Evolutionary conservation across 2,797 vertebrate species (phyloP).

Genomic region (Myotis pilosus): DNA sequence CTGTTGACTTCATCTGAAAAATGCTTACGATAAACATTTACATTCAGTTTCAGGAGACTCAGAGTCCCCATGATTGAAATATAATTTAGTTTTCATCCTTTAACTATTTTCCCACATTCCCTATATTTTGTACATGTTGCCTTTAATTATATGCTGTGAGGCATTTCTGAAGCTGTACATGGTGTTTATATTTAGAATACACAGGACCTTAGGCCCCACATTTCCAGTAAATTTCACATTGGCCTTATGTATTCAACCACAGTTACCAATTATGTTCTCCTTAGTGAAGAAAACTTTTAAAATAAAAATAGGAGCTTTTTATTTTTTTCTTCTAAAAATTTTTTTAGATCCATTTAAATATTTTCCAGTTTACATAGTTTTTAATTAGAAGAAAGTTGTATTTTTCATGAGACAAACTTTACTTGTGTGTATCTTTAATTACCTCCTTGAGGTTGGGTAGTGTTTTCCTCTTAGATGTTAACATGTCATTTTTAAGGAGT

Average conservation of each 20-base stretch:
- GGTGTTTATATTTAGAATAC: background rate
- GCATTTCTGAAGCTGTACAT: background rate
- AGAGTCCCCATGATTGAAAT: background rate
- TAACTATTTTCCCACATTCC: background rate
- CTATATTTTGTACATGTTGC: background rate
- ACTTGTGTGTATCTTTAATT: background rate
- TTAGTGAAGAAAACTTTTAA: background rate
- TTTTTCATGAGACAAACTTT: conserved; percentile 13
- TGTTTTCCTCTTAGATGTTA: background rate
- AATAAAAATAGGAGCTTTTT: background rate
- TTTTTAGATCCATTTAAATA: background rate
- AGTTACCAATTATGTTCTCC: background rate
- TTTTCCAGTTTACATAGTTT: background rate
- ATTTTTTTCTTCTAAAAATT: background rate
- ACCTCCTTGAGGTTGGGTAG: background rate
- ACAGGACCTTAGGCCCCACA: background rate
- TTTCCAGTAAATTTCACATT: background rate
- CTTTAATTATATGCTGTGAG: background rate
- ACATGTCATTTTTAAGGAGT: background rate
- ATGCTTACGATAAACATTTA: background rate
- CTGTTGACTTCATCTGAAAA: background rate
- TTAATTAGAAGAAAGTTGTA: conserved; percentile 26
- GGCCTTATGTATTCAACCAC: background rate
- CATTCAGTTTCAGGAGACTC: background rate
- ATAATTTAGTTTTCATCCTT: background rate